phyloP scores from a whole-genome alignment of 2,113 vertebrate genomes.

The Turnix velox region DNA sequence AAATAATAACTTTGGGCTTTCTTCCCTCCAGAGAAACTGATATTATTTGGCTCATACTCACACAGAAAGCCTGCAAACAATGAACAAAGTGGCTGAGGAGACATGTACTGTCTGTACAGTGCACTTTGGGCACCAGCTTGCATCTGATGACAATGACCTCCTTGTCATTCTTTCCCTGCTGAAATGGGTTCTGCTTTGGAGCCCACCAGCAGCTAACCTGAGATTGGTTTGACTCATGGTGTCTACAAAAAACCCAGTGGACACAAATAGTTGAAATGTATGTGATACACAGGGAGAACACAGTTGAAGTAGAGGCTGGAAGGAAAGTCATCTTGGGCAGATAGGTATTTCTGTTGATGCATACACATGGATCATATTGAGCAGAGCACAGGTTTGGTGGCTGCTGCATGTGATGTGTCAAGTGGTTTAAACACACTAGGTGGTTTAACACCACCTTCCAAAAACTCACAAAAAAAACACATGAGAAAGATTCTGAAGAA shows the following conservation, averaged over 20 bases:
- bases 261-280: too few species aligned
- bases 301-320: not conserved
- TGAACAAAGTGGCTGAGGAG: not conserved
- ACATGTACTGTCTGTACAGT: too few species aligned
- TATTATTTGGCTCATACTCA: not conserved
- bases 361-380: rapidly evolving
- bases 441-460: not conserved
- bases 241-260: not conserved
- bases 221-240: not conserved
- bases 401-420: not conserved
- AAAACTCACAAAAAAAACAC: not conserved
- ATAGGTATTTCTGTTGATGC: not conserved
- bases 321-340: not conserved
- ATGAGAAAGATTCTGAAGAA: not conserved
- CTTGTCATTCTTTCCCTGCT: not conserved
- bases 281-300: too few species aligned
- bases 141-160: not conserved
- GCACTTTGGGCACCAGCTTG: rapidly evolving
- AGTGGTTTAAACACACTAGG: not conserved
- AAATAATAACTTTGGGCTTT: not conserved
- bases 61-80: not conserved
- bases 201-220: not conserved
- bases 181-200: not conserved
- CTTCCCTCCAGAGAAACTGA: not conserved
- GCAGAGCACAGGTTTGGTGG: not conserved